Conservation (phyloP, 2,113 vertebrate species). For the Entosphenus tridentatus region DNA sequence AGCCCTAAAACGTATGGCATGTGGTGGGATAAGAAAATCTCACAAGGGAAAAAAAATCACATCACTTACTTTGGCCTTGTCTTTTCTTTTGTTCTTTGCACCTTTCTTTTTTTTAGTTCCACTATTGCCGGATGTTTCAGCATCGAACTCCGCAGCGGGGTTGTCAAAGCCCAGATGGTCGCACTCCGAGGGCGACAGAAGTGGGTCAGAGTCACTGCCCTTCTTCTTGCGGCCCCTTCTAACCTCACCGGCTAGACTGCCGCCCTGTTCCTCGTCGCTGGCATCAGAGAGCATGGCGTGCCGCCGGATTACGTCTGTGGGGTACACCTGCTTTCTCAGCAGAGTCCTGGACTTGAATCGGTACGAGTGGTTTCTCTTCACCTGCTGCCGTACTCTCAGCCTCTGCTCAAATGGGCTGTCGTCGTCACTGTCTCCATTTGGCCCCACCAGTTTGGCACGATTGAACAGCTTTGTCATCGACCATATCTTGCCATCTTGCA, state of each 20-base stretch:
- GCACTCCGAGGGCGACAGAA: neutral
- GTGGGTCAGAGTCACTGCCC: slow-evolving; percentile 1
- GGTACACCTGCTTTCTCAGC: slow-evolving; percentile 4
- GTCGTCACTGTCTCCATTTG: too few species aligned
- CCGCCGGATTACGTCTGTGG: slow-evolving; percentile 1
- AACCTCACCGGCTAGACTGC: neutral
- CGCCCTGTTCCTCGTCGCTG: slow-evolving; percentile 1
- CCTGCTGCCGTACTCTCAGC: too few species aligned
- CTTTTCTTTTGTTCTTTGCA: neutral
- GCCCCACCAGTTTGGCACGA: too few species aligned
- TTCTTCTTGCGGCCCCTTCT: too few species aligned
- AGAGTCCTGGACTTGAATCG: neutral
- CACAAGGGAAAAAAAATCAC: too few species aligned
- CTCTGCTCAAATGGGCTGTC: too few species aligned
- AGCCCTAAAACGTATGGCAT: too few species aligned
- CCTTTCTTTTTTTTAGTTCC: slow-evolving; percentile 1
- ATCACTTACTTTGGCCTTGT: slow-evolving; percentile 1
- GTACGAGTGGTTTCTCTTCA: neutral
- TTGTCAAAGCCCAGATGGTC: neutral
- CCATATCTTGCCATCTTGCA: too few species aligned
- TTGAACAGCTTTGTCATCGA: too few species aligned
- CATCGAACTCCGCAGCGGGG: slow-evolving; percentile 2
- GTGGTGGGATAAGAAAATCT: too few species aligned
- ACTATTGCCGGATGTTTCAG: neutral
- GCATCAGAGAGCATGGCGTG: neutral